Percentiles rank a stretch among this genome's conserved stretches.
phyloP scores from a whole-genome alignment of 2,797 vertebrate genomes.

The Psittacula derbiana region DNA sequence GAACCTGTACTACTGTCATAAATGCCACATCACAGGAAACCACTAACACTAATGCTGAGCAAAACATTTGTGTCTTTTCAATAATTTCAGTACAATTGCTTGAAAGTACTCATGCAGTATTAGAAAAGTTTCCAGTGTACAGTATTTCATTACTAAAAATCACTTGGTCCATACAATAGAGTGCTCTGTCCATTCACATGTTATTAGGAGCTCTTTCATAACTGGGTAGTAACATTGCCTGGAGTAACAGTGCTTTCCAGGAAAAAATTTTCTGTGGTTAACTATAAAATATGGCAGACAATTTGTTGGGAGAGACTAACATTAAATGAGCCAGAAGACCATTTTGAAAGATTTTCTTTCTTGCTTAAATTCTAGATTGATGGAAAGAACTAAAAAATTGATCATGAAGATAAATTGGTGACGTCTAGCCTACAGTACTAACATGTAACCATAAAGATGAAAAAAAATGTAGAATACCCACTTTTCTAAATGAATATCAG shows the following conservation, averaged over 20 bases:
- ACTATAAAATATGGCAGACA: neutral
- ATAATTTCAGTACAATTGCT: constrained; percentile 47
- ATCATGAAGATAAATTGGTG: neutral
- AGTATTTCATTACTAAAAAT: constrained; percentile 35
- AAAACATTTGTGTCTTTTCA: constrained; percentile 52
- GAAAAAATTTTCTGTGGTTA: neutral
- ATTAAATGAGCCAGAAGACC: neutral
- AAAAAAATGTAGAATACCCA: neutral
- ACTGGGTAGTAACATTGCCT: neutral
- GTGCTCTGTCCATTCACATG: neutral
- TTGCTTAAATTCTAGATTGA: neutral
- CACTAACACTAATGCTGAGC: constrained; percentile 47
- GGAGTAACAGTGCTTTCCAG: neutral
- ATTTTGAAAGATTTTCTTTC: neutral
- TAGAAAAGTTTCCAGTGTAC: constrained; percentile 39
- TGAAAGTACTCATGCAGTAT: constrained; percentile 57
- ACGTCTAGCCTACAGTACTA: neutral
- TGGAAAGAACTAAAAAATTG: neutral
- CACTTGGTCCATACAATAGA: neutral
- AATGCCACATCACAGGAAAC: constrained; percentile 61
- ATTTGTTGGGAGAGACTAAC: neutral
- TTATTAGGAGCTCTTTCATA: constrained; percentile 16
- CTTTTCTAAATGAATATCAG: neutral
- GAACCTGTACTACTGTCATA: constrained; percentile 56
- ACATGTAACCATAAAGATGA: neutral